Percentiles rank a stretch among this genome's conserved stretches.
Evolutionary conservation across 2,113 vertebrate genomes (phyloP).

Genomic region (Miniopterus natalensis): DNA sequence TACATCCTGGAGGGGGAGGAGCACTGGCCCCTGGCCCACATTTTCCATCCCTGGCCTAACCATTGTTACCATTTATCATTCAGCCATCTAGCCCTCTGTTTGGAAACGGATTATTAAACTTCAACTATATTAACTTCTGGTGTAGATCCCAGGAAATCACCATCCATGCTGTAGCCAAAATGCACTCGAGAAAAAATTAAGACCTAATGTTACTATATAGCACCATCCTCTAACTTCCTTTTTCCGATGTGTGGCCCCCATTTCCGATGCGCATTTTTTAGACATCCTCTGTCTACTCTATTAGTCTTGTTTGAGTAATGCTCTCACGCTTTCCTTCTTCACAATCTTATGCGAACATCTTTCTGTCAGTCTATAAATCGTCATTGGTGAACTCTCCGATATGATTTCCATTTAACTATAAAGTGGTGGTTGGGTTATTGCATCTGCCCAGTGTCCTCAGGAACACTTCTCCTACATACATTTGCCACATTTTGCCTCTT

Average conservation of each 20-base stretch:
- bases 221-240: not conserved
- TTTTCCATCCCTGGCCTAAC: not conserved
- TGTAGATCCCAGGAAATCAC: not conserved
- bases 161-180: not conserved
- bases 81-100: not conserved
- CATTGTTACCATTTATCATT: not conserved
- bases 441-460: not conserved
- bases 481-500: not conserved
- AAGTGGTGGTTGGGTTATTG: not conserved
- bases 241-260: not conserved
- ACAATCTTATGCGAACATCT: not conserved
- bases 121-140: not conserved
- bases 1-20: not conserved
- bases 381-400: not conserved
- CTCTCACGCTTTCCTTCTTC: not conserved
- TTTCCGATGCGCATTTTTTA: not conserved
- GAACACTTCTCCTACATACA: not conserved
- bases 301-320: not conserved
- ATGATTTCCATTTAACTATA: not conserved
- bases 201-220: not conserved
- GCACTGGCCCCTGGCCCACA: not conserved
- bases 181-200: slow-evolving; percentile 2
- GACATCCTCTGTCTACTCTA: not conserved
- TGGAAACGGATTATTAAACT: not conserved
- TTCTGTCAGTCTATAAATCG: not conserved